phyloP scores from a whole-genome alignment of 1,140 invertebrate genomes.

The Ostrea denselamellosa region DNA sequence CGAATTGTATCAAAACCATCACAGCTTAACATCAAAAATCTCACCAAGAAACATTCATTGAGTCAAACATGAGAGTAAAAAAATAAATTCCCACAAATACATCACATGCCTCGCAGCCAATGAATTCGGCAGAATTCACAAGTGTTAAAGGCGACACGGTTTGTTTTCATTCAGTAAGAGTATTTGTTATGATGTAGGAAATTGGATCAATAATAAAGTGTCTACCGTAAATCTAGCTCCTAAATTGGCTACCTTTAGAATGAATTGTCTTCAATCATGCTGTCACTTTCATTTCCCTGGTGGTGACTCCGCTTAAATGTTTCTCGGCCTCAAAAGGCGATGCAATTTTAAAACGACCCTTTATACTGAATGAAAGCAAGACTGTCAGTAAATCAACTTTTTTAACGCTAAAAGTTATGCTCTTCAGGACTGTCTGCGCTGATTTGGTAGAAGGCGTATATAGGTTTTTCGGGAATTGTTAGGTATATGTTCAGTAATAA shows the following conservation, averaged over 20 bases:
- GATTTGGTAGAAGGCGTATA: background rate
- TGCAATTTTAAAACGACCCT: background rate
- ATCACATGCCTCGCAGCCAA: background rate
- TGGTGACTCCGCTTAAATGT: background rate
- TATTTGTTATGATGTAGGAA: background rate
- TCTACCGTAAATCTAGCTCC: background rate
- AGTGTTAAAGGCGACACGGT: background rate
- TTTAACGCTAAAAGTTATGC: background rate
- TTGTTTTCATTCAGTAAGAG: conserved; percentile 5
- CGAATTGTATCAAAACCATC: conserved; percentile 12
- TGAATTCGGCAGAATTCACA: conserved; percentile 22
- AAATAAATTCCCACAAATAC: background rate
- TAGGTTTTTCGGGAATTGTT: background rate
- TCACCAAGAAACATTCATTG: background rate
- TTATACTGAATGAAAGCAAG: background rate
- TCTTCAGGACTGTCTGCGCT: background rate
- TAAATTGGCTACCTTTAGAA: conserved; percentile 23
- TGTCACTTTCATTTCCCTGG: background rate
- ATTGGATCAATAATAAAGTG: conserved; percentile 6
- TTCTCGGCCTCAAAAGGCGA: background rate
- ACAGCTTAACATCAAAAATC: background rate
- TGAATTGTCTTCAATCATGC: background rate
- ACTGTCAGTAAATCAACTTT: background rate
- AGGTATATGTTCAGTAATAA: background rate
- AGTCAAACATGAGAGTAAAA: background rate